Evolutionary conservation across 2,797 vertebrate genomes (phyloP).

Genomic region (Tauraco hartlaubi): DNA sequence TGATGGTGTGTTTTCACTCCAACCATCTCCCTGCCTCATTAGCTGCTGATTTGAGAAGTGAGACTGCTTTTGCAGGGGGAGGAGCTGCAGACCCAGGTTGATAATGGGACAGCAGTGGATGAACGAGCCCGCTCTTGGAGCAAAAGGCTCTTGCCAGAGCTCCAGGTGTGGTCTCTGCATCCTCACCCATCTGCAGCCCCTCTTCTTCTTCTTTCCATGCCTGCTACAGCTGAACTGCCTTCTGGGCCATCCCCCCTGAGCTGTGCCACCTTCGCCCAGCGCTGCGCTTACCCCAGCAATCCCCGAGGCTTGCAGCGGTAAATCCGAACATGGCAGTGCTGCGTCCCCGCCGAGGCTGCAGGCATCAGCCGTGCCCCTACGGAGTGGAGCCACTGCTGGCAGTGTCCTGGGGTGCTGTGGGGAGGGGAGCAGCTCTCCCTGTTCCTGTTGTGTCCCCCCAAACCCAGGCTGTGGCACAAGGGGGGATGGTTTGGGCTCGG

Average conservation of each 20-base stretch:
- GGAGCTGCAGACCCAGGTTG: background rate
- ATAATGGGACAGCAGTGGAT: background rate
- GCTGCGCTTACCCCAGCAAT: accelerated
- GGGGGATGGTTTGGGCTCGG: background rate
- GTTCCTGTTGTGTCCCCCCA: background rate
- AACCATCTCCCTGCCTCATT: background rate
- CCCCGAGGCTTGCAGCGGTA: background rate
- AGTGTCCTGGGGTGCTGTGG: background rate
- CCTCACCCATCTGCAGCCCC: background rate
- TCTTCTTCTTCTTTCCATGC: background rate
- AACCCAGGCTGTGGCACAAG: background rate
- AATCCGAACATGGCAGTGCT: background rate
- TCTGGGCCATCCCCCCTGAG: background rate
- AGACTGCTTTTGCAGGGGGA: background rate
- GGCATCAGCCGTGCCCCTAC: background rate
- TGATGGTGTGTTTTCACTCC: background rate
- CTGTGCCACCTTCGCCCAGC: background rate
- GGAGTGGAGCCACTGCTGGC: background rate
- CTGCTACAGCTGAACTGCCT: background rate
- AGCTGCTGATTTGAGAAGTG: background rate
- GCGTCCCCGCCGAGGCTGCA: accelerated
- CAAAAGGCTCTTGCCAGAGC: background rate
- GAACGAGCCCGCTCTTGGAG: accelerated
- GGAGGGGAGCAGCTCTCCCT: background rate
- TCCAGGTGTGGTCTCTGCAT: background rate